Evolutionary conservation across 2,113 vertebrate genomes (phyloP).

Genomic region (Galeopterus variegatus): DNA sequence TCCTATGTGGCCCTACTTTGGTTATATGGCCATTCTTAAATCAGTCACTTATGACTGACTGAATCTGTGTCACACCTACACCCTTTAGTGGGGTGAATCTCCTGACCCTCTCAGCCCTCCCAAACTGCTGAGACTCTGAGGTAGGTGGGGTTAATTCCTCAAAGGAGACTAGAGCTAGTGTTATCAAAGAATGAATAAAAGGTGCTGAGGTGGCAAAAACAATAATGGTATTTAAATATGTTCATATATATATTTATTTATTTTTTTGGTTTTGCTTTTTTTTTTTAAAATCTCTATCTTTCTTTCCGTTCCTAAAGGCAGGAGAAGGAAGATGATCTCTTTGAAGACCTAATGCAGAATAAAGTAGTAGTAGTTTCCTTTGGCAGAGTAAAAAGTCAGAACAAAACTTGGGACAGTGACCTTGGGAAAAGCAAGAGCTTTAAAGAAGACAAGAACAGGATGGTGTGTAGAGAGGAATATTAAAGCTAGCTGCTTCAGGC

Average conservation of each 20-base stretch:
- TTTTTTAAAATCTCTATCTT: neutral
- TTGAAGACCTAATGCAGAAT: neutral
- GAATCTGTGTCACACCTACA: neutral
- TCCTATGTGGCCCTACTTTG: neutral
- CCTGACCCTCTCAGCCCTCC: neutral
- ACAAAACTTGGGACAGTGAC: neutral
- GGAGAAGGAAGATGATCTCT: neutral
- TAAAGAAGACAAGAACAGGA: neutral
- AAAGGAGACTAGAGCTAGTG: neutral
- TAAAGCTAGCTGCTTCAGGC: neutral
- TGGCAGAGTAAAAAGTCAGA: neutral
- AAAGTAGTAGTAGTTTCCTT: neutral
- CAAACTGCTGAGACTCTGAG: neutral
- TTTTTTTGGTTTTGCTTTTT: too few relatives aligned
- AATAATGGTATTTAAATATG: neutral
- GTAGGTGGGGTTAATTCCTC: neutral
- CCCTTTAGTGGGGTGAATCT: neutral
- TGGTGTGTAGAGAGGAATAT: neutral
- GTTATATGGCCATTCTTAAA: neutral
- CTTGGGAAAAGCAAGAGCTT: neutral
- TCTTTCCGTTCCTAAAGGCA: neutral
- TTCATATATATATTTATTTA: neutral
- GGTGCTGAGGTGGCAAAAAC: neutral
- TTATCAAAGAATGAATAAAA: neutral
- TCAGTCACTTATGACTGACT: neutral